Base-by-base conservation (phyloP, 2,888 invertebrate genomes). In the Netelia fuscicornis region DNA sequence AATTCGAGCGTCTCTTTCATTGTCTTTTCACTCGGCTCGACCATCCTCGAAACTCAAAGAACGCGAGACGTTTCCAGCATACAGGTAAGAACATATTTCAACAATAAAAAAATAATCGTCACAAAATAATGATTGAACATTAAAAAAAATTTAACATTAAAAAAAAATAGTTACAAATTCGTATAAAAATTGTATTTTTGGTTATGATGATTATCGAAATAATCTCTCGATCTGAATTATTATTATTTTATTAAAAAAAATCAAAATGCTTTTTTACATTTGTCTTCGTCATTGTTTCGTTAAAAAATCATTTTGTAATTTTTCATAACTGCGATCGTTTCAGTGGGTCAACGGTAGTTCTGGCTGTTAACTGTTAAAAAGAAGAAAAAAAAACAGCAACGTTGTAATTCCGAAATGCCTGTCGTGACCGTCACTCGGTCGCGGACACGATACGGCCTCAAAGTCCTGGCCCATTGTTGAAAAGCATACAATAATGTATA, bases 401-500 rank as follows among this genome's bases (percentile, higher is more conserved):
- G 37, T 37, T 20, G n/a, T 67, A n/a, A 67, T 58, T 56, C 42
- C 17, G 67, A 56, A 42, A 58, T 67, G 67, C 67, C 76, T 77
- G 13, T 67, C 54, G 67, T 58, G 71, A 42, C 42, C 56, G 54
- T 37, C 48, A 13, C 52, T 30, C 13, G 48, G 13, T 44, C 52
- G 60, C 10, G n/a, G 58, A 77, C 44, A 44, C 74, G 60, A 23
- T 37, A 10, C 71, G 20, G 44, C 71, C 44, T n/a, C 10, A 67
- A 52, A 56, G 70, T 67, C 42, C 37, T 30, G 74, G 65, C 77
- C 83, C 88, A 91, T 91, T 90, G 89, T 91, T 88, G 86, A 88
- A 87, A 64, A 64, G 42, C 23, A 78, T 83, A 87, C 89, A 91
- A 90, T 89, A 89, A 90, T 89, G 89, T 11, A 70, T 91, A 91